A percentile compares a stretch with the other conserved stretches of the same genome.
Conservation (phyloP, 1,140 invertebrate genomes). For the Sarcophaga peregrina region DNA sequence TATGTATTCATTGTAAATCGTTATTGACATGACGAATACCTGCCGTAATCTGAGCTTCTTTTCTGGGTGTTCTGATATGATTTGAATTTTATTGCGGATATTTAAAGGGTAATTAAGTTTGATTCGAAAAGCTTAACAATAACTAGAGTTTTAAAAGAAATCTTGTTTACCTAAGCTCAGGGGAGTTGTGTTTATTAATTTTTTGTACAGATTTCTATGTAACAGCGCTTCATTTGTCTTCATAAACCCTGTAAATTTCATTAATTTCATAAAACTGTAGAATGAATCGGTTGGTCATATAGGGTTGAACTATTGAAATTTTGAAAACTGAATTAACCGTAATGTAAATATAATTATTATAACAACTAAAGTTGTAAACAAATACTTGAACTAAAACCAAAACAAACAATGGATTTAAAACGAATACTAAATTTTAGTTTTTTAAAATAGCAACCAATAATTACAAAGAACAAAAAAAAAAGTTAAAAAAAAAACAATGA, state of each 20-base stretch:
- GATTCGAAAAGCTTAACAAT: too few species aligned
- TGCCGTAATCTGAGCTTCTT: too few species aligned
- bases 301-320: too few species aligned
- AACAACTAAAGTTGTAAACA: neutral
- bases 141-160: too few species aligned
- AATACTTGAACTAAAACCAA: neutral
- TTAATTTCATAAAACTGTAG: too few species aligned
- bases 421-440: neutral
- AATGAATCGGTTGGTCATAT: too few species aligned
- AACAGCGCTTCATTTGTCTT: too few species aligned
- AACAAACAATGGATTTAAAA: neutral
- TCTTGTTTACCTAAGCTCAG: too few species aligned
- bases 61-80: neutral
- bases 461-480: neutral
- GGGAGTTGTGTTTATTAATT: too few species aligned
- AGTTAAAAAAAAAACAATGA: neutral
- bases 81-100: neutral
- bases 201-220: too few species aligned
- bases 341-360: neutral
- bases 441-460: neutral
- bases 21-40: neutral
- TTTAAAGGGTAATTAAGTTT: neutral
- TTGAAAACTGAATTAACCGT: neutral
- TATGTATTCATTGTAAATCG: neutral
- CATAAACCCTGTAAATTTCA: too few species aligned